phyloP scores from a whole-genome alignment of 2,113 vertebrate genomes.

The Rutilus rutilus region DNA sequence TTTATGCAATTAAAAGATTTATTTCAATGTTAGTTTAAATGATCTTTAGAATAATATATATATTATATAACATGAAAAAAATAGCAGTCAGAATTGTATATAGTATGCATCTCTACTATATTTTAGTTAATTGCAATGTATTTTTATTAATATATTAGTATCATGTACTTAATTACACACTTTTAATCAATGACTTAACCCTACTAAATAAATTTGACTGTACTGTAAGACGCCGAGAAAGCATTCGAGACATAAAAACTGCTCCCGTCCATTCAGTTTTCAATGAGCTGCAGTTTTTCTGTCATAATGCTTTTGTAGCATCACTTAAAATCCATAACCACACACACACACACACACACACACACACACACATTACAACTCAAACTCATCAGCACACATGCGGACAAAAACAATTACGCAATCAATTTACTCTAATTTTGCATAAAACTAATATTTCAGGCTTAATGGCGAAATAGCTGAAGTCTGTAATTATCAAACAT shows the following conservation, averaged over 20 bases:
- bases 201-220: not conserved
- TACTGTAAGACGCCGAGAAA: not conserved
- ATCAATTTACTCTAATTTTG: constrained; percentile 38
- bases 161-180: not conserved
- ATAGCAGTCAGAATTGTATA: not conserved
- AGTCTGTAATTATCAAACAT: constrained; percentile 46
- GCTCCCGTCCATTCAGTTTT: not conserved
- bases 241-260: not conserved
- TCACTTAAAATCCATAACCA: constrained; percentile 16
- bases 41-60: not conserved
- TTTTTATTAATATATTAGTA: too few relatives aligned
- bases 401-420: constrained; percentile 42
- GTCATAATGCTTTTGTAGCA: not conserved
- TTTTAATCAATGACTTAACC: not conserved
- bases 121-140: too few relatives aligned
- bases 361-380: not conserved
- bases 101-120: too few relatives aligned
- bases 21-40: not conserved
- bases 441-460: constrained; percentile 34
- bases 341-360: constrained; percentile 18
- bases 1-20: too few relatives aligned
- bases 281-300: not conserved
- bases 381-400: not conserved
- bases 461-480: constrained; percentile 14
- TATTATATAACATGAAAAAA: too few relatives aligned